Percentiles rank a stretch among this genome's conserved stretches.
Conservation (phyloP, 2,797 vertebrate genomes). For the Oreonectes daqikongensis region DNA sequence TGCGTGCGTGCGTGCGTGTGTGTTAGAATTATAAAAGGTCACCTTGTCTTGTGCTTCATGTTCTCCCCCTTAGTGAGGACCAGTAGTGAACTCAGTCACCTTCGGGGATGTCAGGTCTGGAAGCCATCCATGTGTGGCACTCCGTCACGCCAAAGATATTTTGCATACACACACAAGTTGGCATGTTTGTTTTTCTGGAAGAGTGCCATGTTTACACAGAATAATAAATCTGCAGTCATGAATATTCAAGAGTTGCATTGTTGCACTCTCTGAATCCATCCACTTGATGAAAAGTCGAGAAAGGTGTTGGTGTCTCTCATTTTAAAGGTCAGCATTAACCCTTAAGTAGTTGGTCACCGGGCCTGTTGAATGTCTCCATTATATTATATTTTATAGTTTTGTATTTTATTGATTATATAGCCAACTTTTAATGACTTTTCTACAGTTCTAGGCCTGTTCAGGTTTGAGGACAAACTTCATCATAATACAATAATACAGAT, state of each 20-base stretch:
- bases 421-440: neutral
- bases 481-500: too few species aligned
- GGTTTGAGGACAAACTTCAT: too few species aligned
- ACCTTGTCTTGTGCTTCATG: constrained; percentile 61
- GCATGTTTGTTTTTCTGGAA: constrained; percentile 52
- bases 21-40: constrained; percentile 64
- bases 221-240: constrained; percentile 56
- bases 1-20: too few species aligned
- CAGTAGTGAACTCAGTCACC: constrained; percentile 37
- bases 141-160: constrained; percentile 33
- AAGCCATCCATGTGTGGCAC: constrained; percentile 38
- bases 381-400: neutral
- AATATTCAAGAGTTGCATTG: constrained; percentile 57
- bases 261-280: constrained; percentile 50
- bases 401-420: neutral
- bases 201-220: constrained; percentile 59
- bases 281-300: constrained; percentile 48
- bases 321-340: constrained; percentile 52
- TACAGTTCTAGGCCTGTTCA: too few species aligned
- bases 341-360: neutral
- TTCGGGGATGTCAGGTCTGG: constrained; percentile 42
- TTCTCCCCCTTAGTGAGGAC: constrained; percentile 38
- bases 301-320: constrained; percentile 50
- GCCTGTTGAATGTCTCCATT: neutral
- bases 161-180: constrained; percentile 40